Evolutionary conservation across 2,113 vertebrate genomes (phyloP).

Genomic region (Bungarus multicinctus): DNA sequence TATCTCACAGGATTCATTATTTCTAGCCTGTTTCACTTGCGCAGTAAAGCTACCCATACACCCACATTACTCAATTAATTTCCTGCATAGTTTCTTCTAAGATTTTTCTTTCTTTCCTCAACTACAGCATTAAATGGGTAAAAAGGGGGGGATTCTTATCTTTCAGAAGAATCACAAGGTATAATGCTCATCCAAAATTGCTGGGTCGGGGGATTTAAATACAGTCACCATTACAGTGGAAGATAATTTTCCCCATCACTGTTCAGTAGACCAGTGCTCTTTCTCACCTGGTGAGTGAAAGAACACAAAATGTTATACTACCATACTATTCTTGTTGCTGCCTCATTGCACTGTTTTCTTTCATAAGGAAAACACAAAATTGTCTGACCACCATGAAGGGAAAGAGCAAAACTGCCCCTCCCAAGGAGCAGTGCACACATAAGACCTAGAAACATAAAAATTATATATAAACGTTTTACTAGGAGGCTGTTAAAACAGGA

Average conservation of each 20-base stretch:
- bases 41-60: slow-evolving; percentile 13
- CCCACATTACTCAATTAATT: neutral
- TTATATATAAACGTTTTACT: neutral
- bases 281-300: neutral
- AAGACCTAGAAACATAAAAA: neutral
- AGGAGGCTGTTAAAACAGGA: neutral
- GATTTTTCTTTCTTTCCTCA: neutral
- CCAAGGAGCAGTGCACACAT: neutral
- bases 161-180: neutral
- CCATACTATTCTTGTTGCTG: neutral
- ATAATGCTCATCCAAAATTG: neutral
- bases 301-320: neutral
- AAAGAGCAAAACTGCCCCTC: neutral
- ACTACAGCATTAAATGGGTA: neutral
- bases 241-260: neutral
- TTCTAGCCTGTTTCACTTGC: slow-evolving; percentile 33
- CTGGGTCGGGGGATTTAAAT: neutral
- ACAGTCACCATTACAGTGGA: neutral
- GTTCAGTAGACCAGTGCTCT: neutral
- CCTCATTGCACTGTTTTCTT: neutral
- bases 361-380: neutral
- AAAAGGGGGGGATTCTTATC: neutral
- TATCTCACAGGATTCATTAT: slow-evolving; percentile 13
- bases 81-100: neutral
- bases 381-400: neutral